Conservation (phyloP, 2,888 invertebrate genomes). For the Ptychoptera albimana region DNA sequence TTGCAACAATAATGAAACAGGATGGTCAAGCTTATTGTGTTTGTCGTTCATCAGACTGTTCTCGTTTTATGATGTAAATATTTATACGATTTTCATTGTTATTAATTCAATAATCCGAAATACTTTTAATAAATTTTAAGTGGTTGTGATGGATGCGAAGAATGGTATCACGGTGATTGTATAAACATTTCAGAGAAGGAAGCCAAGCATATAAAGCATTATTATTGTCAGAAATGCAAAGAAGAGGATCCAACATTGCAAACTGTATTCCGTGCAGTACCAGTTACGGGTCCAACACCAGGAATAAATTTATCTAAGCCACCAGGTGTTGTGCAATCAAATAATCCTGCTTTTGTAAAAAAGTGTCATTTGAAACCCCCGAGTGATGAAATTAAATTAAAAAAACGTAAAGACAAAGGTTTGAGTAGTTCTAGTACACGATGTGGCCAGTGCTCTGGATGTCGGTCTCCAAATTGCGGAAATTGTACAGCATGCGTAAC, state of each 20-base stretch:
- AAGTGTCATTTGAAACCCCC: slow-evolving; percentile 16
- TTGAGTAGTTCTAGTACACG: slow-evolving; percentile 29
- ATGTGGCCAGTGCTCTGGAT: slow-evolving; percentile 64
- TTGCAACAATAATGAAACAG: slow-evolving; percentile 71
- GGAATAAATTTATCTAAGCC: background rate
- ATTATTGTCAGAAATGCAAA: slow-evolving; percentile 74
- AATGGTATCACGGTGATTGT: slow-evolving; percentile 98
- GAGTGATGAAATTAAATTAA: background rate
- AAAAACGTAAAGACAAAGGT: slow-evolving; percentile 28
- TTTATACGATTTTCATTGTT: background rate
- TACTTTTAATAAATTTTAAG: slow-evolving; percentile 31
- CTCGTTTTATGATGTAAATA: slow-evolving; percentile 88
- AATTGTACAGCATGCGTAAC: slow-evolving; percentile 25
- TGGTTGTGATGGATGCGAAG: slow-evolving; percentile 93
- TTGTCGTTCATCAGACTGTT: slow-evolving; percentile 84
- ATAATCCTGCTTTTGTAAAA: background rate
- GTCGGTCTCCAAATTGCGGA: slow-evolving; percentile 31
- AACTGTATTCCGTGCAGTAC: slow-evolving; percentile 32
- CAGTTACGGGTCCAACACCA: slow-evolving; percentile 17
- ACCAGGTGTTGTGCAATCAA: background rate
- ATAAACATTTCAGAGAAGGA: slow-evolving; percentile 88
- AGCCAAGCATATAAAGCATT: slow-evolving; percentile 84
- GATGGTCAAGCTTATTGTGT: slow-evolving; percentile 90
- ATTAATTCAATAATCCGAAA: background rate
- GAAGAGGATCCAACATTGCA: slow-evolving; percentile 67